phyloP scores from a whole-genome alignment of 2,797 vertebrate genomes.

The Sus cebifrons region DNA sequence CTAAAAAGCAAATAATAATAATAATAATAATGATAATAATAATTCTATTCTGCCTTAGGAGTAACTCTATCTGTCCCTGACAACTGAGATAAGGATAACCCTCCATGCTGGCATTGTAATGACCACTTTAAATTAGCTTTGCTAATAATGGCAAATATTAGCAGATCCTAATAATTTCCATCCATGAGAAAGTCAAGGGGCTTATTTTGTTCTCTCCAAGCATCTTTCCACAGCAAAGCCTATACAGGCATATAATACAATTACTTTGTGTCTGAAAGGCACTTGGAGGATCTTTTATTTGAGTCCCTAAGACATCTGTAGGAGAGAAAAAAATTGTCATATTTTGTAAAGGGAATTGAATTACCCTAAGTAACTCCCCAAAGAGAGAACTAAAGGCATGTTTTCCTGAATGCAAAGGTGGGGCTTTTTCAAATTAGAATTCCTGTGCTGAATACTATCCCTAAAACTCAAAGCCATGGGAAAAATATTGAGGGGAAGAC shows the following conservation, averaged over 20 bases:
- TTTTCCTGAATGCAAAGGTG: slow-evolving; percentile 55
- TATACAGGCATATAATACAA: neutral
- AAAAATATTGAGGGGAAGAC: slow-evolving; percentile 18
- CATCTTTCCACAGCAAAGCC: neutral
- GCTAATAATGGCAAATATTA: neutral
- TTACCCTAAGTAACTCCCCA: neutral
- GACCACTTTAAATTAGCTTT: neutral
- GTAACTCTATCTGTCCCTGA: neutral
- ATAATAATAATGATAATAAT: neutral
- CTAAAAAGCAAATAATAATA: too few relatives aligned
- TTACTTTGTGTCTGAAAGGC: slow-evolving; percentile 3
- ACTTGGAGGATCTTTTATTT: slow-evolving; percentile 25
- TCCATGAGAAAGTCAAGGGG: neutral
- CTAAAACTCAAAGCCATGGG: neutral
- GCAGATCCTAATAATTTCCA: slow-evolving; percentile 11
- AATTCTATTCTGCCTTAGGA: neutral
- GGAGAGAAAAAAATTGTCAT: neutral
- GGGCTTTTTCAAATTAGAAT: slow-evolving; percentile 9
- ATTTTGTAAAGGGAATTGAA: slow-evolving; percentile 61
- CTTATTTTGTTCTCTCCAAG: slow-evolving; percentile 15
- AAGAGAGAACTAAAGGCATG: neutral
- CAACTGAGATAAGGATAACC: neutral
- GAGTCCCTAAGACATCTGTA: neutral
- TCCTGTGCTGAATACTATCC: neutral
- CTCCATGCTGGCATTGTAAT: neutral